Evolutionary conservation across 2,888 invertebrate genomes (phyloP).

Genomic region (Panzeria rudis): DNA sequence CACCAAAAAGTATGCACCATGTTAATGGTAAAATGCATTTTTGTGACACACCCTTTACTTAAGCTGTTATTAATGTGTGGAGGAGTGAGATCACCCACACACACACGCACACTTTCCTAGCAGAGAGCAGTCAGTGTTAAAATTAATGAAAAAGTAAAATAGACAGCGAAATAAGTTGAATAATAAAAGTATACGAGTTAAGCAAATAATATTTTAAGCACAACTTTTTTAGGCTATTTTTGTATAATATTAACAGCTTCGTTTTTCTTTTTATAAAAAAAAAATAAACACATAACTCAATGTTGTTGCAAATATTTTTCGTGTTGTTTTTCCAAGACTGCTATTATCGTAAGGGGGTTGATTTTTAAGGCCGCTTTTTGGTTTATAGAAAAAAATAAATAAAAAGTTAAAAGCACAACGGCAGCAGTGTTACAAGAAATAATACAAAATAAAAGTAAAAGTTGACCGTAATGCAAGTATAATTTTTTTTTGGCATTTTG

Average conservation of each 20-base stretch:
- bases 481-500: conserved; percentile 14
- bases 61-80: not conserved
- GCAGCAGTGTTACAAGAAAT: conserved; percentile 17
- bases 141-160: conserved; percentile 63
- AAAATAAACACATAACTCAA: conserved; percentile 35
- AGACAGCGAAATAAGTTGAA: conserved; percentile 19
- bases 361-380: not conserved
- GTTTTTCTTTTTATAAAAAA: not conserved
- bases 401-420: conserved; percentile 6
- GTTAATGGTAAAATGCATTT: conserved; percentile 70
- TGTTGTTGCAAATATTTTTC: conserved; percentile 27
- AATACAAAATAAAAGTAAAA: conserved; percentile 70
- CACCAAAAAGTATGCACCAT: conserved; percentile 73
- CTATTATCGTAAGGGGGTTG: not conserved
- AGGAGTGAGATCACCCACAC: not conserved
- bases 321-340: conserved; percentile 1
- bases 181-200: conserved; percentile 56
- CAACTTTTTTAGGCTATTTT: conserved; percentile 43
- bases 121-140: conserved; percentile 29
- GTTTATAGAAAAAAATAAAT: conserved; percentile 6
- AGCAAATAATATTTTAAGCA: conserved; percentile 70
- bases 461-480: conserved; percentile 52
- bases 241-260: conserved; percentile 23
- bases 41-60: conserved; percentile 60
- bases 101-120: not conserved